Conservation (phyloP, 2,797 vertebrate genomes). For the Cuculus canorus region DNA sequence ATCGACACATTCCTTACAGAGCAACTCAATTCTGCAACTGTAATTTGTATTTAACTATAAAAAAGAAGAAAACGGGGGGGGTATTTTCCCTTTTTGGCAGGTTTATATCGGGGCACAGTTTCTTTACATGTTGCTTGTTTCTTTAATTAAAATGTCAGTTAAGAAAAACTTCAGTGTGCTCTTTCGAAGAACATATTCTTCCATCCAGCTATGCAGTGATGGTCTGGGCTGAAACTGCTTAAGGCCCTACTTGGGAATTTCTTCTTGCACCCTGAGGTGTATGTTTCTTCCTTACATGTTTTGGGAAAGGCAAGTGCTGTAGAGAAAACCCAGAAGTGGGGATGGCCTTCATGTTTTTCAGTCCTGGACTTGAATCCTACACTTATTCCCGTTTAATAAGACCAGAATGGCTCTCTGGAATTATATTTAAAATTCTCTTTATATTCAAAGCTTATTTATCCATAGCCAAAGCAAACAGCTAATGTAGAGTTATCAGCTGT, state of each 20-base stretch:
- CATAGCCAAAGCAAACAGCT: slow-evolving; percentile 18
- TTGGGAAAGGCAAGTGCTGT: not conserved
- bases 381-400: not conserved
- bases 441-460: not conserved
- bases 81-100: not conserved
- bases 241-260: not conserved
- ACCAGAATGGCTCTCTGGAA: slow-evolving; percentile 16
- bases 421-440: slow-evolving; percentile 23
- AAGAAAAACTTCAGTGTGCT: not conserved
- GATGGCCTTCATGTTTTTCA: not conserved
- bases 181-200: not conserved
- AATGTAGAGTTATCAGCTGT: not conserved
- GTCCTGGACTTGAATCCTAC: not conserved
- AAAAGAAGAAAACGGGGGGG: not conserved
- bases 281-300: not conserved
- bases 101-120: not conserved
- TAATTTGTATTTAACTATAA: not conserved
- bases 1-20: not conserved
- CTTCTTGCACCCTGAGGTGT: not conserved
- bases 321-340: not conserved
- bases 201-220: not conserved
- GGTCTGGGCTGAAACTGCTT: not conserved
- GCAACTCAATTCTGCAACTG: not conserved
- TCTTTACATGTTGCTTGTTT: not conserved
- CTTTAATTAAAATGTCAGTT: not conserved